Evolutionary conservation across 2,113 vertebrate genomes (phyloP).

Genomic region (Nycticebus coucang): DNA sequence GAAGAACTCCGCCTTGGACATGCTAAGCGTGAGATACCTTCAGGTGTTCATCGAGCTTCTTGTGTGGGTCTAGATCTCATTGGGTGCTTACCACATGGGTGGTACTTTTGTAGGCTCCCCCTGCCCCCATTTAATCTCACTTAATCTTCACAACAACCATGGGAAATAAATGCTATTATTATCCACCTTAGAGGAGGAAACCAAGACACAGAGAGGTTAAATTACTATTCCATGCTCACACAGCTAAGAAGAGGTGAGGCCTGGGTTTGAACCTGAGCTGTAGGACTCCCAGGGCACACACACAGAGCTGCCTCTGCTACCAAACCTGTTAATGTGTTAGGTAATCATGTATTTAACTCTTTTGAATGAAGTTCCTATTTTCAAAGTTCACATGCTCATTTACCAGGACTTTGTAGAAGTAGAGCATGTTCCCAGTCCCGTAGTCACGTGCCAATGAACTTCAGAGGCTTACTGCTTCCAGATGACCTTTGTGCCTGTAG

Average conservation of each 20-base stretch:
- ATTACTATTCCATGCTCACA: not conserved
- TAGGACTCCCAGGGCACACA: not conserved
- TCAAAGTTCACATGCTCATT: not conserved
- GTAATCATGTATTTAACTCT: not conserved
- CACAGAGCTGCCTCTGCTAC: not conserved
- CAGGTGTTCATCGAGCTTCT: not conserved
- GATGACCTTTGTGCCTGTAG: not conserved
- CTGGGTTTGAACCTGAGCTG: not conserved
- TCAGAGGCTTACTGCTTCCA: not conserved
- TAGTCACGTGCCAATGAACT: fast-evolving
- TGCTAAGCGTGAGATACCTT: not conserved
- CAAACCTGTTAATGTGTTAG: not conserved
- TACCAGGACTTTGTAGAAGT: not conserved
- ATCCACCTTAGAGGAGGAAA: not conserved
- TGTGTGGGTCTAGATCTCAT: fast-evolving
- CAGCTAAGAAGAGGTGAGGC: not conserved
- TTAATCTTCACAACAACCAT: not conserved
- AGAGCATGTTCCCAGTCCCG: not conserved
- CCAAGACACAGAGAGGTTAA: not conserved
- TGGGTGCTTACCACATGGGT: not conserved
- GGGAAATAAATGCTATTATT: not conserved
- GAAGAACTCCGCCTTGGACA: not conserved
- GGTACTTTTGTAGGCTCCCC: not conserved
- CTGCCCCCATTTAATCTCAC: not conserved
- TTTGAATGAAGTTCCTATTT: not conserved